Percentiles rank a stretch among this genome's conserved stretches.
These are phyloP conservation scores for Chloroclysta siterata DNA, from an alignment of 2,888 invertebrate species.

Conservation along the genomic window DNA sequence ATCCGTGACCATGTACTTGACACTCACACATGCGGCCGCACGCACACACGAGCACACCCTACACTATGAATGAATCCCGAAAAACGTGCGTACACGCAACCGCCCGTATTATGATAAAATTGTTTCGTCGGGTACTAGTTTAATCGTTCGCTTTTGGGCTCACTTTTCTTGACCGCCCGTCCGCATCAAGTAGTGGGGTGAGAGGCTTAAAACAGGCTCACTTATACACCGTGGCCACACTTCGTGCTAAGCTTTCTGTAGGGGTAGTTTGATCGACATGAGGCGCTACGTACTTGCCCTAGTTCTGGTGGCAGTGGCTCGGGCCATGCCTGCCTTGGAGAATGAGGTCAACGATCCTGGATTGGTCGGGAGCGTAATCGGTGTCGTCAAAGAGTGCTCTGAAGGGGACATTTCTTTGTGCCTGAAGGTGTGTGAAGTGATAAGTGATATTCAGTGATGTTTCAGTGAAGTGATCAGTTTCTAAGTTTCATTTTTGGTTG, in stretches of 20 bases:
- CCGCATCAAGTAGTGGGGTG: constrained; percentile 72
- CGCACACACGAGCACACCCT: constrained; percentile 39
- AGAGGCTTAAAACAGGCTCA: constrained; percentile 77
- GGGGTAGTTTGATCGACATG: constrained; percentile 76
- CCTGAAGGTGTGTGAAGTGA: constrained; percentile 86
- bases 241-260: constrained; percentile 76
- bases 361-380: constrained; percentile 80
- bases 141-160: constrained; percentile 75
- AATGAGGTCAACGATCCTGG: constrained; percentile 82
- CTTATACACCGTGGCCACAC: constrained; percentile 73
- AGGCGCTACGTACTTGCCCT: constrained; percentile 78
- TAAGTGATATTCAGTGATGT: constrained; percentile 26
- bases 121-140: constrained; percentile 71
- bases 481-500: constrained; percentile 72
- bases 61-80: constrained; percentile 63
- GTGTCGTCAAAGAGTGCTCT: constrained; percentile 89
- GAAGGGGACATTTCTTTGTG: constrained; percentile 89
- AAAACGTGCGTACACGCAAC: constrained; percentile 66
- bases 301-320: constrained; percentile 78
- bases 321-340: constrained; percentile 78
- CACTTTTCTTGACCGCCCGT: constrained; percentile 72
- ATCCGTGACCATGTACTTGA: constrained; percentile 49
- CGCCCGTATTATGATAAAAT: constrained; percentile 71
- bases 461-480: constrained; percentile 45
- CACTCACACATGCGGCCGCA: constrained; percentile 36